Base-by-base conservation (phyloP, 2,797 vertebrate species). In the Paedocypris micromegethes region DNA sequence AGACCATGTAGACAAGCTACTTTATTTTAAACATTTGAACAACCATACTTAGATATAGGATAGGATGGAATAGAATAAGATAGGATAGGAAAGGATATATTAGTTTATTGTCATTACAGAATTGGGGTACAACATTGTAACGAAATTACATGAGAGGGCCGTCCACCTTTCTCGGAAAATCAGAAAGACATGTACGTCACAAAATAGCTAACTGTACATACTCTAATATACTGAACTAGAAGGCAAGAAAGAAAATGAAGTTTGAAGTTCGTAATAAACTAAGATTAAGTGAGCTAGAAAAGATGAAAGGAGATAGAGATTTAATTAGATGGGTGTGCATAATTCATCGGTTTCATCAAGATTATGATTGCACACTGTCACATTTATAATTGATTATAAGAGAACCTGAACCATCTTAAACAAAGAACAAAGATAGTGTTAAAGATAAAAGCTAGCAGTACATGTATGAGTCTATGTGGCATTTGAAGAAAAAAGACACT, bases 271-370 rank as follows among this genome's bases (percentile, higher is more conserved):
- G 46, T 50, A 61, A 60, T 61, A 66, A 66, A 60, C 44, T 39
- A 55, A 65, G 70, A 72, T 66, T 58, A 60, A 72, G 63, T 48
- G 49, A 72, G 51, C 49, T 64, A 63, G 56, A 55, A 66, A 72
- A 66, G 70, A 66, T 59, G 57, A 72, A 72, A 66, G 4, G 7
- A 56, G 72, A 70, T 40, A 65, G 46, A 66, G 51, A 55, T 56
- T 72, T 72, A 66, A 72, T 72, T 72, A 72, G 64, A 60, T 51
- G 64, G 61, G 63, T 53, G 57, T 72, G 64, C 64, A 66, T 72
- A 66, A 72, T 72, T 72, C 51, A 72, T 66, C 60, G 45, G 52
- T 51, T 66, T 61, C 70, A 72, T 72, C 70, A 50, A 66, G 70
- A 61, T 66, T 61, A 58, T 66, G 70, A 72, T 61, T 66, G 64